Evolutionary conservation across 1,140 invertebrate species (phyloP), one percentile per base, ranked within the genome.

Genomic region (Micrasema longulum): DNA sequence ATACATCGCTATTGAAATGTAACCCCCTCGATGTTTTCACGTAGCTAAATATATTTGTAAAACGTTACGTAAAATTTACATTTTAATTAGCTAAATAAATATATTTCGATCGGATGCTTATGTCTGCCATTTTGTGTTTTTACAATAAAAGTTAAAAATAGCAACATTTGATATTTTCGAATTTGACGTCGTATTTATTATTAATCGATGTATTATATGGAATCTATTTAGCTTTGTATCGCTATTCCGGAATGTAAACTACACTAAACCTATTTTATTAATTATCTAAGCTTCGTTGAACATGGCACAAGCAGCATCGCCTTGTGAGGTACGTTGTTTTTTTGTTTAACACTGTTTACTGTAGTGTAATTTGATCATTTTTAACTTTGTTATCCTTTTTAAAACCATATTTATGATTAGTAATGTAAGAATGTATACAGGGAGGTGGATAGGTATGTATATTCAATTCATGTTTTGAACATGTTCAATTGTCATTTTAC

Each of bases 121-220:
- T 16, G 53, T 57, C 53, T 57, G 53, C 53, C 53, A 57, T 57
- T 57, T 57, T 57, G 53, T 57, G 53, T 57, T 57, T 57, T 57
- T 31, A 57, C 31, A 57, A 57, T 57, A 57, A 36, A 57, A 35
- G 26, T 36, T 57, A 57, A 57, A 57, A 57, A 57, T 57, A 57
- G 31, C 31, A 1, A 57, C 31, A 57, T 57, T 53, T n/a, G 10
- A 12, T 26, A 18, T 57, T 14, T 35, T 10, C n/a, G 26, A 31
- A 57, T 36, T 36, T 57, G 31, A 16, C 36, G 26, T 57, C 36
- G 31, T n/a, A n/a, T 57, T 57, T 35, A 20, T 57, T 35, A 36
- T 35, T 57, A 31, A 36, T 57, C 53, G 16, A 31, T 2, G 36
- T 36, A 31, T 16, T 14, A 31, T 1, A 9, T 18, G 22, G 50